Evolutionary conservation across 2,113 vertebrate genomes (phyloP).

Genomic region (Misgurnus anguillicaudatus): DNA sequence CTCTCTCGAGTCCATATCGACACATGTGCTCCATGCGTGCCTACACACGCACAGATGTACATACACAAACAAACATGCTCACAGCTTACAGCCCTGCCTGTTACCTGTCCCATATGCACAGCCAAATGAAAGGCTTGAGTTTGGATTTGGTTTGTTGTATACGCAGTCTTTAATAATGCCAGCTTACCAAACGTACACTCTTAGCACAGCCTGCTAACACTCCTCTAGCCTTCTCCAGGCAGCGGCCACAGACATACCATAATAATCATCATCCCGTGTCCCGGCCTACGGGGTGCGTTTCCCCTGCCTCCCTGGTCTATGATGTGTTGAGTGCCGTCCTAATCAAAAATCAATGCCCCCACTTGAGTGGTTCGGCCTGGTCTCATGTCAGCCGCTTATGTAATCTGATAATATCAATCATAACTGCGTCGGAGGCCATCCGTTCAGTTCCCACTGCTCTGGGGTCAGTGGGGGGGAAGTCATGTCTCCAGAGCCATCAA

Average conservation of each 20-base stretch:
- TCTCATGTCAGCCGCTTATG: conserved; percentile 78
- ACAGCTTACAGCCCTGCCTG: conserved; percentile 26
- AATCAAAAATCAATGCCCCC: conserved; percentile 94
- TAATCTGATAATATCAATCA: conserved; percentile 96
- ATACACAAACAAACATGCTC: conserved; percentile 25
- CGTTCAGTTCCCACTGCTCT: conserved; percentile 85
- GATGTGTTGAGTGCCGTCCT: conserved; percentile 82
- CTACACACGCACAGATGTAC: background rate
- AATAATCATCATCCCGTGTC: conserved; percentile 35
- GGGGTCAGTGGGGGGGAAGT: conserved; percentile 73
- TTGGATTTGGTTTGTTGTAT: conserved; percentile 26
- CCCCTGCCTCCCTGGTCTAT: conserved; percentile 57
- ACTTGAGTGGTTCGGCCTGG: conserved; percentile 79
- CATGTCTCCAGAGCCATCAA: conserved; percentile 89
- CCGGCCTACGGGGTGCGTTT: conserved; percentile 60
- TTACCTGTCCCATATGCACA: conserved; percentile 24
- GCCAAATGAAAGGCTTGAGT: conserved; percentile 47
- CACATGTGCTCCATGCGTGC: background rate
- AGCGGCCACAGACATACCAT: conserved; percentile 39
- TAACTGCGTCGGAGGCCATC: conserved; percentile 94
- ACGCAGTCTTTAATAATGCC: conserved; percentile 47
- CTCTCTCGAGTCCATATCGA: background rate
- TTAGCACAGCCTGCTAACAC: conserved; percentile 1
- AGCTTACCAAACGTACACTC: conserved; percentile 10
- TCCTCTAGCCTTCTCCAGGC: conserved; percentile 11